A percentile compares a stretch with the other conserved stretches of the same genome.
phyloP scores from a whole-genome alignment of 1,140 invertebrate genomes.

The Helicorthomorpha holstii region DNA sequence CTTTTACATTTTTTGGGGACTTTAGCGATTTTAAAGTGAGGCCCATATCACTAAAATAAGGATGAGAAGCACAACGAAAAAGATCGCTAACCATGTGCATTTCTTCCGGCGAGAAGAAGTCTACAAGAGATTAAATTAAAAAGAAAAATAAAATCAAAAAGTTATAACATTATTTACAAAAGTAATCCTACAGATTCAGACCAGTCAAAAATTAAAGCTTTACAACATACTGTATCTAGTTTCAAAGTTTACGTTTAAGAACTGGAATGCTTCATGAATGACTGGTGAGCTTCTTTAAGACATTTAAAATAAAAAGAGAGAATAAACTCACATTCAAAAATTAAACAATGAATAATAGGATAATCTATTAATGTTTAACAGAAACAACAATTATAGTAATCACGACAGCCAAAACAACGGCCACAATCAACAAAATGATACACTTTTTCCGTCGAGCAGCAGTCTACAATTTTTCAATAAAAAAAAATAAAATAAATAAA shows the following conservation, averaged over 20 bases:
- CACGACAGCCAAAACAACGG: conserved; percentile 47
- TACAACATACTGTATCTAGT: too few relatives aligned
- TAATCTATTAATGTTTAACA: background rate
- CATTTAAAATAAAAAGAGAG: too few relatives aligned
- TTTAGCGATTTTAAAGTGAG: background rate
- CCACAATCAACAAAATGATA: conserved; percentile 45
- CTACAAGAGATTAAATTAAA: background rate
- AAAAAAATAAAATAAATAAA: conserved; percentile 12
- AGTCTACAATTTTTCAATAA: conserved; percentile 39
- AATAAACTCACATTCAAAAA: too few relatives aligned
- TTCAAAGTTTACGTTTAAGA: too few relatives aligned
- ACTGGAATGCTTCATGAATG: too few relatives aligned
- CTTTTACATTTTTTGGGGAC: too few relatives aligned
- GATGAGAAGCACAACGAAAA: background rate
- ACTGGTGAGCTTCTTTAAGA: too few relatives aligned
- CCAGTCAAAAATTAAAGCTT: too few relatives aligned
- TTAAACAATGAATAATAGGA: background rate
- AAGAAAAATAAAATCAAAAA: background rate
- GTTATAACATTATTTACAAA: background rate
- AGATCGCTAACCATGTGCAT: background rate
- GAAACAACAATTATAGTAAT: conserved; percentile 43
- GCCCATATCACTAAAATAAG: background rate
- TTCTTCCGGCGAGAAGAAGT: background rate
- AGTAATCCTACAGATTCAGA: background rate
- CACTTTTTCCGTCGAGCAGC: conserved; percentile 75